A percentile compares a stretch with the other conserved stretches of the same genome.
Evolutionary conservation across 1,140 invertebrate species (phyloP).

Genomic region (Calliopsis andreniformis): DNA sequence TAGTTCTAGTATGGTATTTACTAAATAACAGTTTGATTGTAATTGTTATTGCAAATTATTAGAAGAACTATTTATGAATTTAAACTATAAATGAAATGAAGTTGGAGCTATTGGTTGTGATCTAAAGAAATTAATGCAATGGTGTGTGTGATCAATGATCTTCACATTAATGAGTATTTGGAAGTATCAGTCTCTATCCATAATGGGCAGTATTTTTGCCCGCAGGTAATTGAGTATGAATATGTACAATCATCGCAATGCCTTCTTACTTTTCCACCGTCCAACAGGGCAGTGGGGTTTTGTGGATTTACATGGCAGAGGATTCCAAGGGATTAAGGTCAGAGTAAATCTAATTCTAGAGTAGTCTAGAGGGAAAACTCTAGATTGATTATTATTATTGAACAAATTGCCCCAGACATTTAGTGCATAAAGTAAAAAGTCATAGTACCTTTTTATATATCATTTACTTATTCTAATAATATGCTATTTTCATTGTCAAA

Average conservation of each 20-base stretch:
- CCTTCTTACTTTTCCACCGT: slow-evolving; percentile 51
- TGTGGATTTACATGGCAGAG: slow-evolving; percentile 50
- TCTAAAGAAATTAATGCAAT: slow-evolving; percentile 19
- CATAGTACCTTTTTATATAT: not conserved
- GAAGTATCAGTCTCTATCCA: slow-evolving; percentile 39
- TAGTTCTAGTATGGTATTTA: not conserved
- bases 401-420: slow-evolving; percentile 1
- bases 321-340: slow-evolving; percentile 61
- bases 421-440: slow-evolving; percentile 9
- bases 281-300: slow-evolving; percentile 50
- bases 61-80: not conserved
- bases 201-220: slow-evolving; percentile 70
- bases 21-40: no score
- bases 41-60: not conserved
- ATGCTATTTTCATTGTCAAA: not conserved
- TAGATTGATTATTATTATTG: slow-evolving; percentile 31
- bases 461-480: not conserved
- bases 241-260: slow-evolving; percentile 46
- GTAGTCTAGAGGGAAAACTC: slow-evolving; percentile 42
- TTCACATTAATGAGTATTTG: slow-evolving; percentile 35
- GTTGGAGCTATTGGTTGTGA: not conserved
- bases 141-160: slow-evolving; percentile 7
- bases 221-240: slow-evolving; percentile 58
- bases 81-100: not conserved
- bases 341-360: slow-evolving; percentile 53